Base-by-base conservation (phyloP, 92 coral and sea anemone genomes). In the Anthopleura xanthogrammica region DNA sequence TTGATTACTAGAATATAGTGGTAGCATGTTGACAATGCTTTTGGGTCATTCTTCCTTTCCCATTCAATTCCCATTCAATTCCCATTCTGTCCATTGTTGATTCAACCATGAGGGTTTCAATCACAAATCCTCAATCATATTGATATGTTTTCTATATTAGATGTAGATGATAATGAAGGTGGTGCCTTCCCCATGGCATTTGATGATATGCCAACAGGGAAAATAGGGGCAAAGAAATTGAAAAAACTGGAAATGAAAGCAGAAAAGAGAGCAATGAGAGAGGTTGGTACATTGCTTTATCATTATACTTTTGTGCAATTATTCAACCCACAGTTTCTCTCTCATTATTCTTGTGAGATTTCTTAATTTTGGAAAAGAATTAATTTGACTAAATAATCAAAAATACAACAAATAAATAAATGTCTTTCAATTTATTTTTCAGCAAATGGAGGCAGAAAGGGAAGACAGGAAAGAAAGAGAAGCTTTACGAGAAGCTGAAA, bases 401-500 rank as follows among this genome's bases (percentile, higher is more conserved):
- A 16, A 58, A 58, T 14, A 19, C 4, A 58, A 62, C 9, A 62
- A 62, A 20, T 20, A 62, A 62, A 62, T 83, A 20, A 10, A 12
- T 0, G 54, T 11, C 58, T 11, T 54, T 54, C 0, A 54, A 8
- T 13, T 42, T 74, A 74, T 72, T 72, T 52, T 65, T 19, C 85
- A 96, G 99, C 95, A 96, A 92, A 90, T 96, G 92, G 95, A 92
- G 60, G 93, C 94, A 29, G 99, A 96, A 83, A 90, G 97, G 80
- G 98, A 96, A 86, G 99, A 96, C 42, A 92, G 86, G 77, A 96
- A 94, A 73, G 93, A 94, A 65, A 83, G 99, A 57, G 97, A 94
- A 77, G 98, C 92, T 1, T 40, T 91, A 14, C 72, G 93, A 66
- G 99, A 96, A 73, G 91, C 85, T 73, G 95, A 96, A 42, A 85